Evolutionary conservation across 2,888 invertebrate genomes (phyloP), one percentile per base, ranked within the genome.

Genomic region (Eristalinus aeneus): DNA sequence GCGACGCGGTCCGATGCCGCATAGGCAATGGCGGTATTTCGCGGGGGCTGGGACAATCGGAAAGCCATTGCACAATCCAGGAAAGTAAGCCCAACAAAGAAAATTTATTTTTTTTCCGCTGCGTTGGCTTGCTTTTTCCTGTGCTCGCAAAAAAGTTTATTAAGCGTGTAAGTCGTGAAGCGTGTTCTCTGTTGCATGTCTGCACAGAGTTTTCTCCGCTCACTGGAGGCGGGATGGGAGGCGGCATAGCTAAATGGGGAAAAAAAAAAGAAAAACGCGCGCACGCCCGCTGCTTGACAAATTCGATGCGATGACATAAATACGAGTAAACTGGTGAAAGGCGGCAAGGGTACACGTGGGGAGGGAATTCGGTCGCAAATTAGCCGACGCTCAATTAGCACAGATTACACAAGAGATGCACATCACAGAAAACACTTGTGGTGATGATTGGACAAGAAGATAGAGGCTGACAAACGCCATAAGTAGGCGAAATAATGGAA

Each of bases 71-170:
- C 81, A 76, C 71, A 81, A 81, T 75, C 56, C 72, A 72, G 31
- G 68, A 82, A 82, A 82, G 82, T 68, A 39, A 73, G 73, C 39
- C 39, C 53, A 72, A 77, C 77, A 77, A 82, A 82, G 77, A 82
- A 73, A 72, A 72, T 61, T 32, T 72, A 68, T 56, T 69, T n/a
- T 81, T 82, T 82, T 67, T 20, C 32, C 12, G 69, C 61, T 46
- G 46, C 16, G 46, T 46, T 39, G 12, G 39, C n/a, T 39, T 11
- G 11, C 12, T 36, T 39, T 39, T 39, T 46, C 8, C 46, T 16
- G 27, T 16, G 46, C 36, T 46, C n/a, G 69, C 22, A 22, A 72
- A 75, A 77, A 71, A 23, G 23, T 63, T 77, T 71, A 77, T 77
- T 77, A 64, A 76, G 68, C 76, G 68, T 76, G 75, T 68, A 74